phyloP scores from a whole-genome alignment of 2,888 invertebrate species.

The Andrena camellia region DNA sequence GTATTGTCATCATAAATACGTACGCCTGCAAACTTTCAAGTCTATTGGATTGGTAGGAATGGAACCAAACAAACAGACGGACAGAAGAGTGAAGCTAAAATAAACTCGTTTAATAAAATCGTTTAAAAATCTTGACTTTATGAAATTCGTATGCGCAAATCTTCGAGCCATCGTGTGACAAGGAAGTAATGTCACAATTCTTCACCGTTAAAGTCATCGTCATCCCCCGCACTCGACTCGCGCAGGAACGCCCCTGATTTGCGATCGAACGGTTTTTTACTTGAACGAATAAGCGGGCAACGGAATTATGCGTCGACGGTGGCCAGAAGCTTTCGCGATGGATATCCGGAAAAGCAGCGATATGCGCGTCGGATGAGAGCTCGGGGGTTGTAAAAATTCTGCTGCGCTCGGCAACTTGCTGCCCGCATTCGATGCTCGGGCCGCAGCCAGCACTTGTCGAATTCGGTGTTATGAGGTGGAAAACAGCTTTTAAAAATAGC shows the following conservation, averaged over 20 bases:
- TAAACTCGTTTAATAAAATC: no score
- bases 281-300: background rate
- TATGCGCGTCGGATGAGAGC: constrained; percentile 40
- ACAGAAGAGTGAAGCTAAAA: no score
- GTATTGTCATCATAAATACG: no score
- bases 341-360: constrained; percentile 37
- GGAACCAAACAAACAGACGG: no score
- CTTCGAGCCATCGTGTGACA: no score
- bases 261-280: constrained; percentile 22
- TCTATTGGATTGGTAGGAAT: no score
- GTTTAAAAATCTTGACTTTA: no score
- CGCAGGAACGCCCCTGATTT: constrained; percentile 2
- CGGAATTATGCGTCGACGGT: constrained; percentile 37
- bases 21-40: no score
- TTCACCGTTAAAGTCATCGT: background rate
- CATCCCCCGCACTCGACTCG: background rate
- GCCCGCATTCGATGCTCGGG: constrained; percentile 47
- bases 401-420: constrained; percentile 56
- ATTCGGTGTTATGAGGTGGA: constrained; percentile 67
- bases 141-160: no score
- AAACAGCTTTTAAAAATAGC: constrained; percentile 67
- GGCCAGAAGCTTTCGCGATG: constrained; percentile 26
- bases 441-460: constrained; percentile 59
- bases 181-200: background rate
- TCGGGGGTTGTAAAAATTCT: constrained; percentile 62